Percentiles rank a stretch among this genome's conserved stretches.
Evolutionary conservation across 2,888 invertebrate species (phyloP).

Genomic region (Thecocarcelia acutangulata): DNA sequence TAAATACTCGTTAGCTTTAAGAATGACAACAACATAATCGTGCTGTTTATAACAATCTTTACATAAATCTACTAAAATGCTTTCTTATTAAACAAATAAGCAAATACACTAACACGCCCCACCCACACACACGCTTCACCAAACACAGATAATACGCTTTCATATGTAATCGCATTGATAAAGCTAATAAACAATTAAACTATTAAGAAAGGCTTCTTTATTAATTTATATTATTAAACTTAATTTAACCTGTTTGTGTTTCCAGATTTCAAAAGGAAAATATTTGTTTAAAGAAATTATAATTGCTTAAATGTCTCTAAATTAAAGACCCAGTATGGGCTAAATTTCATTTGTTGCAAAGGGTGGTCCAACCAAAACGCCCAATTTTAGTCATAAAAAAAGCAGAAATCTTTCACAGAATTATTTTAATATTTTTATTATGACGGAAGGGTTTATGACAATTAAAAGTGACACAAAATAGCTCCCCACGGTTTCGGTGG

Average conservation of each 20-base stretch:
- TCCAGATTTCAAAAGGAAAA: conserved; percentile 36
- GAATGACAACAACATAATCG: conserved; percentile 26
- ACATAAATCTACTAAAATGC: conserved; percentile 14
- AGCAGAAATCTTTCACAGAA: too few species aligned
- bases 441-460: too few species aligned
- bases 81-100: not conserved
- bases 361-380: too few species aligned
- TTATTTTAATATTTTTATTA: too few species aligned
- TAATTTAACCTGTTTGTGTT: conserved; percentile 44
- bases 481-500: too few species aligned
- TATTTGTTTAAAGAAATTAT: conserved; percentile 21
- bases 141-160: too few species aligned
- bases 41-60: conserved; percentile 32
- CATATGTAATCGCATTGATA: not conserved
- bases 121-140: not conserved
- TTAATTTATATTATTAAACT: conserved; percentile 61
- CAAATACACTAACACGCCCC: too few species aligned
- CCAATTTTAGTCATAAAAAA: too few species aligned
- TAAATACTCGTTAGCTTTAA: conserved; percentile 4
- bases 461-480: too few species aligned
- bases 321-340: too few species aligned
- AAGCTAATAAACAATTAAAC: conserved; percentile 66
- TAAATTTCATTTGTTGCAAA: too few species aligned
- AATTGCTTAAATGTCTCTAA: not conserved
- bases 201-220: conserved; percentile 63